Conservation (phyloP, 2,797 vertebrate genomes). For the Chiroxiphia lanceolata region DNA sequence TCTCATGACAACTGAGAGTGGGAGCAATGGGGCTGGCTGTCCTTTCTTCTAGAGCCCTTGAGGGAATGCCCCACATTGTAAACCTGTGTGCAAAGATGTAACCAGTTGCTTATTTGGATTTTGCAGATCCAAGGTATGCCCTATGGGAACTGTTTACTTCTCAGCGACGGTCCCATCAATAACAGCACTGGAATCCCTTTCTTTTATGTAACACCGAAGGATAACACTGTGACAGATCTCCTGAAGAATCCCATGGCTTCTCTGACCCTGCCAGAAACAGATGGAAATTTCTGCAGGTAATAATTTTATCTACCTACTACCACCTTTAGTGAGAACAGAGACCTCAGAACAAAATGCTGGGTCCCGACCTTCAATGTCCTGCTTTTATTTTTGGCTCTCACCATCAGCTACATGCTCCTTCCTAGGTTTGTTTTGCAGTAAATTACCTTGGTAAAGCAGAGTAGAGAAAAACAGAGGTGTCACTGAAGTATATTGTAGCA, state of each 20-base stretch:
- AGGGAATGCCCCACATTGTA: background rate
- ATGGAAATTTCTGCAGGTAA: constrained; percentile 89
- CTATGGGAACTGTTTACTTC: constrained; percentile 86
- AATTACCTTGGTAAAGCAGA: background rate
- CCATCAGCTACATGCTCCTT: background rate
- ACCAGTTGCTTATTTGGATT: background rate
- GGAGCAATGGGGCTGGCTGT: background rate
- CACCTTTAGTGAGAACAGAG: background rate
- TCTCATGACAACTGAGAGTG: background rate
- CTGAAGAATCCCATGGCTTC: constrained; percentile 84
- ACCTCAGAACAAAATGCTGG: background rate
- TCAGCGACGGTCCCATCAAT: constrained; percentile 86
- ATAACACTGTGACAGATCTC: constrained; percentile 82
- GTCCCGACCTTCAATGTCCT: background rate
- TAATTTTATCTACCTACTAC: background rate
- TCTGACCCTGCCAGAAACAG: constrained; percentile 84
- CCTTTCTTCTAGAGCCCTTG: background rate
- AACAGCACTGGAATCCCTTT: constrained; percentile 90
- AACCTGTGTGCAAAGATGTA: background rate
- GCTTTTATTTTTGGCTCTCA: background rate
- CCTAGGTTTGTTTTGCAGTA: background rate
- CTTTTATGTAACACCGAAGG: constrained; percentile 86
- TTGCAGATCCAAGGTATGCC: constrained; percentile 86
- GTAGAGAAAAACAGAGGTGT: background rate
- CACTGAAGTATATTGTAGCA: background rate